These are phyloP conservation scores for Morinoia aosen DNA, from an alignment of 2,888 invertebrate species.

Conservation along the genomic window DNA sequence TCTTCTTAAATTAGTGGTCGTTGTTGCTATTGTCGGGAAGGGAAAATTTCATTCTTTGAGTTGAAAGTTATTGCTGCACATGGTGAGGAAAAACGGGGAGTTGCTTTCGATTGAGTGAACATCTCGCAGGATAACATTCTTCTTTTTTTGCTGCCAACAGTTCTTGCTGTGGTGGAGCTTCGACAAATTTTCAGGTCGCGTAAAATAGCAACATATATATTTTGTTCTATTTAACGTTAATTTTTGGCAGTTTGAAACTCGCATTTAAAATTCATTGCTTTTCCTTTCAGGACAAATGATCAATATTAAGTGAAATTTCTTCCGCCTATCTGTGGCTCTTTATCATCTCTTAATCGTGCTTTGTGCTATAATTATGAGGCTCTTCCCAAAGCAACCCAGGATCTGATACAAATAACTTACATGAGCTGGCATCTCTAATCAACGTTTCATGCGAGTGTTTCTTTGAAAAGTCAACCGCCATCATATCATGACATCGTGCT, in stretches of 20 bases:
- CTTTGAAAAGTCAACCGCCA: background rate
- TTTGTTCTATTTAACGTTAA: background rate
- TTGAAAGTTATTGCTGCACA: background rate
- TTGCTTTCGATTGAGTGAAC: background rate
- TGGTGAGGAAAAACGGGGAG: background rate
- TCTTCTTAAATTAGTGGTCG: background rate
- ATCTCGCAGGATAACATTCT: background rate
- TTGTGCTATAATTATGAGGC: background rate
- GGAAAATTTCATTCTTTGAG: background rate
- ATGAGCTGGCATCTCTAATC: background rate
- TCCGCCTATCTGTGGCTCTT: too few relatives aligned
- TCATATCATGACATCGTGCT: background rate
- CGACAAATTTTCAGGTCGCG: background rate
- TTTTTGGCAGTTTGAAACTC: background rate
- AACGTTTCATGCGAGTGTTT: background rate
- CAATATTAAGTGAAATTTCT: background rate
- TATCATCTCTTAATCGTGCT: background rate
- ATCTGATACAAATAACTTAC: background rate
- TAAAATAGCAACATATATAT: background rate
- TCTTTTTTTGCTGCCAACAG: background rate
- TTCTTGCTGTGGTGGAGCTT: background rate
- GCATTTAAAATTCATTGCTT: too few relatives aligned
- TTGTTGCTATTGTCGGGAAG: background rate
- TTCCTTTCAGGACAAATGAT: background rate
- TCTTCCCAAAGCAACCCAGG: background rate